Conservation (phyloP, 2,113 vertebrate species). For the Glaucidium brasilianum region DNA sequence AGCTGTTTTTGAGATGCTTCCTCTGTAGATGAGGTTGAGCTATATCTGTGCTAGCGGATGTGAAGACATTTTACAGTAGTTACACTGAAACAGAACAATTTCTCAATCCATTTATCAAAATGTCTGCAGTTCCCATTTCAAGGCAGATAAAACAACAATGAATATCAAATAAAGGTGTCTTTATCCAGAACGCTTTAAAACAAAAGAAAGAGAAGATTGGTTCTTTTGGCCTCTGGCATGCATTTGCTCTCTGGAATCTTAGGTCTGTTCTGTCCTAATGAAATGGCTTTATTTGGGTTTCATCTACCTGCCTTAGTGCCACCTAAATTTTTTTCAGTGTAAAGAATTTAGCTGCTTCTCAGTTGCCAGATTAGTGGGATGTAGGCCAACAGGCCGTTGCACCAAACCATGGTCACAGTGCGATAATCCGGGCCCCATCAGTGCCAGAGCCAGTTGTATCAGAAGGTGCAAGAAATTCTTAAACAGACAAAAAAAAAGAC, state of each 20-base stretch:
- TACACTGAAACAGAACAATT: neutral
- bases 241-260: neutral
- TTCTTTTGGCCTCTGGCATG: neutral
- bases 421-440: accelerated
- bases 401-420: neutral
- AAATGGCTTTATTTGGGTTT: neutral
- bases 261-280: neutral
- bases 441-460: neutral
- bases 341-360: neutral
- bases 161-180: conserved; percentile 25
- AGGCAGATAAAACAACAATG: conserved; percentile 1
- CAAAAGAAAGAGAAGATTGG: neutral
- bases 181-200: neutral
- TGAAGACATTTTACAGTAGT: neutral
- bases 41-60: neutral
- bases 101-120: conserved; percentile 40
- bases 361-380: neutral
- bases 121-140: neutral
- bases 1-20: neutral
- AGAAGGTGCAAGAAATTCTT: neutral
- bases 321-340: accelerated
- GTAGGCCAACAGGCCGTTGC: neutral
- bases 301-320: neutral
- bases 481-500: neutral
- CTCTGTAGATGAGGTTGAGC: neutral